Evolutionary conservation across 2,113 vertebrate genomes (phyloP).

Genomic region (Chascanopsetta lugubris): DNA sequence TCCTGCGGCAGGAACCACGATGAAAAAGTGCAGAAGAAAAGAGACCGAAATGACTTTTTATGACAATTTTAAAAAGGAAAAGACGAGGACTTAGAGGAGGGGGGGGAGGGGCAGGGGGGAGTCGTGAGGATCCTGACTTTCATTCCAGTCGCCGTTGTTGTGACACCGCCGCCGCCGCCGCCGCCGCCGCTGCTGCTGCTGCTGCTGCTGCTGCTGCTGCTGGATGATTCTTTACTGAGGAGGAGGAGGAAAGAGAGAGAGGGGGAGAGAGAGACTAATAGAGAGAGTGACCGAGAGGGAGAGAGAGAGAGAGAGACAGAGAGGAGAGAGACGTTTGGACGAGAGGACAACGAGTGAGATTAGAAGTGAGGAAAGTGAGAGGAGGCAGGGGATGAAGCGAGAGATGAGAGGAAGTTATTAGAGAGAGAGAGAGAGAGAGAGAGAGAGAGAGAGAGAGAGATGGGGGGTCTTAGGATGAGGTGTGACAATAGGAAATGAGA

Average conservation of each 20-base stretch:
- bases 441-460: not conserved
- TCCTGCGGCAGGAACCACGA: slow-evolving; percentile 43
- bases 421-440: not conserved
- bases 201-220: slow-evolving; percentile 29
- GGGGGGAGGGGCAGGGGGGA: not conserved
- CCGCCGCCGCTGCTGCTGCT: too few relatives aligned
- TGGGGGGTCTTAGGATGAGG: not conserved
- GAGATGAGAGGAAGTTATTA: not conserved
- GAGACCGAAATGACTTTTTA: not conserved
- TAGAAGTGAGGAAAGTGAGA: not conserved
- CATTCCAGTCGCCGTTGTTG: slow-evolving; percentile 33
- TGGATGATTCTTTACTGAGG: slow-evolving; percentile 40
- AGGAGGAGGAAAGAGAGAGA: slow-evolving; percentile 23
- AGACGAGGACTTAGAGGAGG: not conserved
- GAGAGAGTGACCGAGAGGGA: not conserved
- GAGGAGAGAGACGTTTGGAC: too few relatives aligned
- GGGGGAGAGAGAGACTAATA: slow-evolving; percentile 20
- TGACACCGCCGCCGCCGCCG: slow-evolving; percentile 52
- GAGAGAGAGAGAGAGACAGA: not conserved
- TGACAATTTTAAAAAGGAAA: not conserved
- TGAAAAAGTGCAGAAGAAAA: slow-evolving; percentile 10
- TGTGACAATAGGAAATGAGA: not conserved
- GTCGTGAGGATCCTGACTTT: slow-evolving; percentile 42
- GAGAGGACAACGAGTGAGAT: not conserved
- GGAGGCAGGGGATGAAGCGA: not conserved